phyloP scores from a whole-genome alignment of 2,113 vertebrate genomes.

The Planiliza haematocheilus region DNA sequence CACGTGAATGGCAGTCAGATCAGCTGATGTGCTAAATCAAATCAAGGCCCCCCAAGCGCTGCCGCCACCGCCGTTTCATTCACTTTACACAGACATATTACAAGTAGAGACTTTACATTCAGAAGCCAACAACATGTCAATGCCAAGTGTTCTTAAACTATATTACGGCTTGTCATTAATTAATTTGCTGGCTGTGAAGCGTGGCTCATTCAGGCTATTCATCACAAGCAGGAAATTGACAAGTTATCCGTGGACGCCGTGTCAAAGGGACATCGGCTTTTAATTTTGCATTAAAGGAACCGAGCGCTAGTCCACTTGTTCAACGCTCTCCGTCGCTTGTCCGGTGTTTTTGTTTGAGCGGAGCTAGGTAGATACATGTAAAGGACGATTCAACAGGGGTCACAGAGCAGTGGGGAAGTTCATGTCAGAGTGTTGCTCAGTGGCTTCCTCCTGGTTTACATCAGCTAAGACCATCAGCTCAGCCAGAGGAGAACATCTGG shows the following conservation, averaged over 20 bases:
- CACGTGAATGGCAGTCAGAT: slow-evolving; percentile 28
- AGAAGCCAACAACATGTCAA: slow-evolving; percentile 57
- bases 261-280: slow-evolving; percentile 63
- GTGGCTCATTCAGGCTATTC: slow-evolving; percentile 69
- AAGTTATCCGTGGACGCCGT: slow-evolving; percentile 57
- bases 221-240: slow-evolving; percentile 74
- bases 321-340: slow-evolving; percentile 28
- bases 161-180: slow-evolving; percentile 70
- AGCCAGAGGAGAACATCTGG: slow-evolving; percentile 64
- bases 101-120: slow-evolving; percentile 53
- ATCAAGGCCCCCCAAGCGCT: slow-evolving; percentile 34
- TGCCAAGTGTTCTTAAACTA: slow-evolving; percentile 74
- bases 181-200: slow-evolving; percentile 75
- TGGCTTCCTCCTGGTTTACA: slow-evolving; percentile 51
- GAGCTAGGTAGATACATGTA: slow-evolving; percentile 14
- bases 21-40: slow-evolving; percentile 52
- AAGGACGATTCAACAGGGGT: slow-evolving; percentile 37
- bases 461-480: slow-evolving; percentile 38
- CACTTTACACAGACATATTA: slow-evolving; percentile 44
- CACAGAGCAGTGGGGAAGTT: slow-evolving; percentile 33
- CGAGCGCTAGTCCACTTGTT: slow-evolving; percentile 42
- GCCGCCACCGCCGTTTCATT: slow-evolving; percentile 54
- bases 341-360: slow-evolving; percentile 30
- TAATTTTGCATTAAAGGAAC: slow-evolving; percentile 56
- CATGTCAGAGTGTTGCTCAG: slow-evolving; percentile 46